A percentile compares a stretch with the other conserved stretches of the same genome.
Conservation (phyloP, 2,113 vertebrate genomes). For the Ptyas mucosa region DNA sequence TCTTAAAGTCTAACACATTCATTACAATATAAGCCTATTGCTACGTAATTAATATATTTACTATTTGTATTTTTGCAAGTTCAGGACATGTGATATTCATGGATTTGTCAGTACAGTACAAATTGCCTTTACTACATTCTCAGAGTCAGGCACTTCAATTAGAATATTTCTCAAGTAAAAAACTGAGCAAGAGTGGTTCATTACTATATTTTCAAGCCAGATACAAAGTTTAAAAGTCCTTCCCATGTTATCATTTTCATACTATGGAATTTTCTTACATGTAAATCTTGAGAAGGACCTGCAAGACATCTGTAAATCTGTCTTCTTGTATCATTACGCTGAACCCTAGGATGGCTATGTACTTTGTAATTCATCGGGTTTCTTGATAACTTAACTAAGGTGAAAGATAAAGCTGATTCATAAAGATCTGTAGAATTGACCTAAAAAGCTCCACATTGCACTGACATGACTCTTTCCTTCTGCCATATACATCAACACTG, state of each 20-base stretch:
- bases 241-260: background rate
- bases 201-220: background rate
- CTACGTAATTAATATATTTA: background rate
- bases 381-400: background rate
- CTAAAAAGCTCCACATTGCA: background rate
- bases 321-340: background rate
- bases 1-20: background rate
- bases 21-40: background rate
- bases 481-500: no score
- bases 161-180: background rate
- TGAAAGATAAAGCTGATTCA: background rate
- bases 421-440: background rate
- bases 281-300: background rate
- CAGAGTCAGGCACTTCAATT: no score
- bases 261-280: background rate
- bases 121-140: background rate
- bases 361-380: background rate
- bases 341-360: background rate
- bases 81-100: background rate
- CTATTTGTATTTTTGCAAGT: background rate
- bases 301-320: background rate
- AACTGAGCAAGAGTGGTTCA: background rate
- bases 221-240: background rate
- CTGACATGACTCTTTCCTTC: background rate
- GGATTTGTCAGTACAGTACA: background rate